A percentile compares a stretch with the other conserved stretches of the same genome.
These are phyloP conservation scores for Barypeithes pellucidus DNA, from an alignment of 2,888 invertebrate genomes.

Conservation along the genomic window DNA sequence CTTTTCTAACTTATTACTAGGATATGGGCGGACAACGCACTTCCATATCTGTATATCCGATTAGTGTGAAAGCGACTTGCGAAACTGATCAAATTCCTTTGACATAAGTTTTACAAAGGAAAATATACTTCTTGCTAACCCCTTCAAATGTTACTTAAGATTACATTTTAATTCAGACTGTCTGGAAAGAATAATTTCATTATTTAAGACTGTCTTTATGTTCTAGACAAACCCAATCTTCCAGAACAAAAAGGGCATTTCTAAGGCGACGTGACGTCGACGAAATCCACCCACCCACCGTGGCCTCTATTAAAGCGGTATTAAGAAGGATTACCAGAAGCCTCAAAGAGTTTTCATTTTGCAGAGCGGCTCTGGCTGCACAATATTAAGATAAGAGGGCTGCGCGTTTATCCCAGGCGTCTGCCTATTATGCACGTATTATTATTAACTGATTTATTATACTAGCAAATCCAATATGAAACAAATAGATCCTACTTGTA, in stretches of 20 bases:
- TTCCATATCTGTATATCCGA: too few species aligned
- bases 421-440: not conserved
- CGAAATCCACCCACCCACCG: not conserved
- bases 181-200: not conserved
- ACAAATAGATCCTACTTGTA: too few species aligned
- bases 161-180: too few species aligned
- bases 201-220: not conserved
- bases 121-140: too few species aligned
- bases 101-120: too few species aligned
- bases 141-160: too few species aligned
- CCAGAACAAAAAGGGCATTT: conserved; percentile 1
- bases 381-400: not conserved
- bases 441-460: not conserved
- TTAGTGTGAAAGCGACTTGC: too few species aligned
- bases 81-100: too few species aligned
- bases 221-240: not conserved
- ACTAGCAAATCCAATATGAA: too few species aligned
- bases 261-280: conserved; percentile 1
- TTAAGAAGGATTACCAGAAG: conserved; percentile 7
- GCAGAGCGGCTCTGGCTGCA: not conserved
- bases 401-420: not conserved
- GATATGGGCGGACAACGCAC: too few species aligned
- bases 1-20: too few species aligned
- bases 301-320: conserved; percentile 8
- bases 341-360: conserved; percentile 8